Base-by-base conservation (phyloP, 2,113 vertebrate species). In the Corynorhinus townsendii region DNA sequence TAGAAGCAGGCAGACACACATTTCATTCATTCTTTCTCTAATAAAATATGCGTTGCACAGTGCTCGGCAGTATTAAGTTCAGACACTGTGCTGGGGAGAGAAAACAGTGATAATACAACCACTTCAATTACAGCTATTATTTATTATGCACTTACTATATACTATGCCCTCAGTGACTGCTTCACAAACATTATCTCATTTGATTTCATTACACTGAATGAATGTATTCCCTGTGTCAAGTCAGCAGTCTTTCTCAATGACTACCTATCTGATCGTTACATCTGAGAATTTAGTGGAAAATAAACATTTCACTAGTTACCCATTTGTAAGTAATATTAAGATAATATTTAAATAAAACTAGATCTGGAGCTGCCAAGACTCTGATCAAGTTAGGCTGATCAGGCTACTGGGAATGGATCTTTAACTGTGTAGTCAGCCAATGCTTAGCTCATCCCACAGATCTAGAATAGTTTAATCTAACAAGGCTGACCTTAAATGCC, bases 141-240 rank as follows among this genome's bases (percentile, higher is more conserved):
- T 95, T 94, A 96, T 89, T 79, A 79, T 64, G 85, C 77, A 85
- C 86, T 96, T 73, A 85, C 75, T 84, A 90, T 71, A 81, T n/a
- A 56, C 82, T 35, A 20, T 56, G 69, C 68, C 83, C 80, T 94
- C 80, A 66, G 79, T 64, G 52, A 40, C 72, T 4, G 64, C 43
- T 85, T 54, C 86, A 89, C 54, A 71, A 72, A 72, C n/a, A 81
- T 75, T 64, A 91, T 69, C 75, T 82, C 93, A 56, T 38, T 86
- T 9, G 16, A 88, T 95, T 73, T 83, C 89, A 86, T 75, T 86
- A 93, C 89, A 94, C 35, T 56, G 59, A 93, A 95, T 79, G 47
- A 93, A 92, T n/a, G 28, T 33, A 56, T 49, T 83, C 47, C 33
- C 47, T 16, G 73, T 79, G 62, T 94, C 20, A 35, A 66, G 28